These are phyloP conservation scores for Drosophila funebris DNA, from an alignment of 1,140 invertebrate genomes.

Conservation along the genomic window DNA sequence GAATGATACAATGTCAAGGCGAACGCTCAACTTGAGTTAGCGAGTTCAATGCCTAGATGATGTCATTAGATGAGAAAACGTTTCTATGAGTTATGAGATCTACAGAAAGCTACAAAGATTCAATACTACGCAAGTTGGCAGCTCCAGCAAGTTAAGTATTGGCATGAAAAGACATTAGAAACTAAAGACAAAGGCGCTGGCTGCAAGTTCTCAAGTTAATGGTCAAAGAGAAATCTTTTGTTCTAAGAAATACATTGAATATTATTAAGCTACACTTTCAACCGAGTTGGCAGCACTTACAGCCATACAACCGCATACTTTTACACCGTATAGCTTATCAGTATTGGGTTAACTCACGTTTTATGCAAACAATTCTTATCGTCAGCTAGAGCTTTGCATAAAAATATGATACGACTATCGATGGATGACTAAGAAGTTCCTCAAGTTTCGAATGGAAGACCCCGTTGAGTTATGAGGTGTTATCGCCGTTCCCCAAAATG, in stretches of 20 bases:
- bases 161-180: too few species aligned
- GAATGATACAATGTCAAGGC: background rate
- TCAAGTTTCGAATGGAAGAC: background rate
- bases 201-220: too few species aligned
- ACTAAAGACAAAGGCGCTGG: too few species aligned
- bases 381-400: slow-evolving; percentile 6
- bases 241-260: background rate
- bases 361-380: slow-evolving; percentile 65
- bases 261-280: background rate
- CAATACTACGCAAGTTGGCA: background rate
- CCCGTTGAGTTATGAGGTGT: background rate
- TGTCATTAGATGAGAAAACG: background rate
- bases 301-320: background rate
- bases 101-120: background rate
- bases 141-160: background rate
- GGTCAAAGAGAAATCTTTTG: background rate
- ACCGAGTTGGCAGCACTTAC: background rate
- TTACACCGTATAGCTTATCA: slow-evolving; percentile 28
- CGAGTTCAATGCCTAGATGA: background rate
- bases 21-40: background rate
- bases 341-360: slow-evolving; percentile 49
- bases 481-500: background rate
- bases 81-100: background rate
- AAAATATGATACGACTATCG: background rate
- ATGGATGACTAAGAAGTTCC: slow-evolving; percentile 50